These are phyloP conservation scores for Celastrina argiolus DNA, from an alignment of 2,888 invertebrate species.

Conservation along the genomic window DNA sequence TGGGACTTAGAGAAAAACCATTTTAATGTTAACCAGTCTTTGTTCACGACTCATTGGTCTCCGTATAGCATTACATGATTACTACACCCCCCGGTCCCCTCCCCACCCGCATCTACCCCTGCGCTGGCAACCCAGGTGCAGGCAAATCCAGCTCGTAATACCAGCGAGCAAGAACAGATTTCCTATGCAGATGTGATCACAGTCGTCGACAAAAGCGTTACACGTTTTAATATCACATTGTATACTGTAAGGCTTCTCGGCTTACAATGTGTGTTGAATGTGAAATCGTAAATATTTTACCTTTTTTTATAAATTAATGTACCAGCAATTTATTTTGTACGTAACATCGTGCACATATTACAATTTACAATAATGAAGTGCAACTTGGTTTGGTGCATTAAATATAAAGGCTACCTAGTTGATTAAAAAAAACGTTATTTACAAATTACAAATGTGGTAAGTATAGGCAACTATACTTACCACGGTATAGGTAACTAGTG, in stretches of 20 bases:
- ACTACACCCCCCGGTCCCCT: conserved; percentile 15
- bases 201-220: conserved; percentile 11
- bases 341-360: too few relatives aligned
- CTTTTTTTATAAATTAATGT: background rate
- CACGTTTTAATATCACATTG: background rate
- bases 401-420: too few relatives aligned
- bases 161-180: conserved; percentile 23
- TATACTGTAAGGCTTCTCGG: conserved; percentile 6
- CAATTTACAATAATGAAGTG: too few relatives aligned
- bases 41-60: conserved; percentile 34
- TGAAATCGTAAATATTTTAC: background rate
- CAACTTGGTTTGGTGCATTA: too few relatives aligned
- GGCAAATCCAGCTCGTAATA: conserved; percentile 27
- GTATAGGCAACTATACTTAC: too few relatives aligned
- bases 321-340: background rate
- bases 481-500: too few relatives aligned
- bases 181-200: conserved; percentile 23
- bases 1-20: conserved; percentile 28
- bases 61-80: conserved; percentile 24
- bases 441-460: too few relatives aligned
- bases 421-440: too few relatives aligned
- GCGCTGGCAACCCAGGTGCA: background rate
- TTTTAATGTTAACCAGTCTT: conserved; percentile 34
- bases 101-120: background rate
- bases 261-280: conserved; percentile 5